Percentiles rank a stretch among this genome's conserved stretches.
Evolutionary conservation across 2,113 vertebrate species (phyloP).

Genomic region (Pheucticus melanocephalus): DNA sequence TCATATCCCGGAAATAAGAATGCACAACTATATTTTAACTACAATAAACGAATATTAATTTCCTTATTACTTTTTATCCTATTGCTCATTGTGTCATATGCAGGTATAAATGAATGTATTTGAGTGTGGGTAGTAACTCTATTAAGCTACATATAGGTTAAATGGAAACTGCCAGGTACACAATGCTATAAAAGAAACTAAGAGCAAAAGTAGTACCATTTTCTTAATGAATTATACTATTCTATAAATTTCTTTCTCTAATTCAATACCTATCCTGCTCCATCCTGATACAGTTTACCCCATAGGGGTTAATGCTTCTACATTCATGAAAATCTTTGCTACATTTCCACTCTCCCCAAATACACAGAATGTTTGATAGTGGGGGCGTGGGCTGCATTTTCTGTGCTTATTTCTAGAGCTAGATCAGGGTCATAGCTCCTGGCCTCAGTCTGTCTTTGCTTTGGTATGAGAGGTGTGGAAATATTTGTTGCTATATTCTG

Average conservation of each 20-base stretch:
- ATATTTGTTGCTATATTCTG: neutral
- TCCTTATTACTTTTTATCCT: neutral
- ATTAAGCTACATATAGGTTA: neutral
- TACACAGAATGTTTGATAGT: neutral
- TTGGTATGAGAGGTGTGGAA: neutral
- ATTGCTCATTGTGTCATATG: neutral
- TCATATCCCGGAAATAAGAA: neutral
- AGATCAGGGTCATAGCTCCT: neutral
- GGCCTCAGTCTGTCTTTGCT: neutral
- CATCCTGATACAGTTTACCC: neutral
- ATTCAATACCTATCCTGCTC: neutral
- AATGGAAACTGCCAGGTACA: neutral
- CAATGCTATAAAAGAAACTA: neutral
- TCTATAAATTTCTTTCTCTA: neutral
- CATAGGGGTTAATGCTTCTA: neutral
- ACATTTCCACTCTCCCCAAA: neutral
- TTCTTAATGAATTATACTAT: neutral
- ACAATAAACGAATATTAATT: neutral
- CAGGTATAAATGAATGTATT: neutral
- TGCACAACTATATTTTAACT: neutral
- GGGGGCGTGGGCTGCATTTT: fast-evolving
- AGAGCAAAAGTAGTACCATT: neutral
- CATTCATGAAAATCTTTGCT: neutral
- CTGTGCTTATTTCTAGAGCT: neutral
- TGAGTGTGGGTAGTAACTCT: neutral